Base-by-base conservation (phyloP, 2,888 invertebrate genomes). In the Eilema caniola region DNA sequence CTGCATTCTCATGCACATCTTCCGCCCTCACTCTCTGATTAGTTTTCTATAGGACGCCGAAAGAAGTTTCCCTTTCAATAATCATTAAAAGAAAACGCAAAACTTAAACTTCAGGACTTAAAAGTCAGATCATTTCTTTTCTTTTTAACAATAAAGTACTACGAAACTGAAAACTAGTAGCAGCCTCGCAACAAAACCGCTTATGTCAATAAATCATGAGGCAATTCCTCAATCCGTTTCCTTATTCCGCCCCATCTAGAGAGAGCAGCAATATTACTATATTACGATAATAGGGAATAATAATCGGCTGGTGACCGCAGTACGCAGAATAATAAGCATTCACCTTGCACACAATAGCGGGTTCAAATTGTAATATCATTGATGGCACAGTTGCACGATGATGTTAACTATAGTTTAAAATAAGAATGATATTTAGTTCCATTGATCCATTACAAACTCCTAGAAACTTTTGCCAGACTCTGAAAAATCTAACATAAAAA, bases 281-380 rank as follows among this genome's bases (percentile, higher is more conserved):
- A 86, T 86, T 83, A 86, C 86, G 89, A 89, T 87, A 86, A 89
- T 82, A 85, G 81, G 76, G 85, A 87, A 89, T 88, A 88, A 88
- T 88, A 90, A 89, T 85, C 83, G 78, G 82, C 75, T 79, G 88
- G 88, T 89, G 91, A 92, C 91, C 90, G 89, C 90, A 91, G 84
- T 77, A 74, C 75, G 84, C 84, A 74, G 78, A 89, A 88, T 89
- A 88, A 85, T 83, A 85, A 88, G 86, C 86, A 82, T 89, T 88
- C 89, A 88, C 87, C 88, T 85, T 85, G 84, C 86, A 84, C 85
- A 90, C 91, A 90, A 90, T 89, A 85, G 89, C 73, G 79, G 82
- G 75, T 80, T 82, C 83, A 78, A 89, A 88, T 89, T 87, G 90
- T 91, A 89, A 89, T 90, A 88, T 91, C 90, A 90, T 88, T 87